Evolutionary conservation across 2,888 invertebrate genomes (phyloP).

Genomic region (Stomorhina lunata): DNA sequence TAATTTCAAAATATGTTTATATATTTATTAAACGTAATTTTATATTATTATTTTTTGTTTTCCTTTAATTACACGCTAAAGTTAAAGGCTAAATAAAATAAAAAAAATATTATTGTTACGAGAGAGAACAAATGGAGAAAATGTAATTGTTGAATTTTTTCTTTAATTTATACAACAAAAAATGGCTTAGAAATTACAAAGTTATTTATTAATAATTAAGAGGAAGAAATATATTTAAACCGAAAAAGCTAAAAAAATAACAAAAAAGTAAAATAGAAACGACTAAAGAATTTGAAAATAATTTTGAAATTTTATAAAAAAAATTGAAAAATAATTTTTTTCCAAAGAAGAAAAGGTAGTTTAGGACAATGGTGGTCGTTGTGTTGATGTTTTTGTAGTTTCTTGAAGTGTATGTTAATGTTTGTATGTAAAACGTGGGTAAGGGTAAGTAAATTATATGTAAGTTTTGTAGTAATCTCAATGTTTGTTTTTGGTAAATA

Average conservation of each 20-base stretch:
- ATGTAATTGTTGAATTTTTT: constrained; percentile 28
- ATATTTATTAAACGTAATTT: constrained; percentile 65
- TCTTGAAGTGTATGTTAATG: not conserved
- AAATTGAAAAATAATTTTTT: not conserved
- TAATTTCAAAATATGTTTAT: constrained; percentile 66
- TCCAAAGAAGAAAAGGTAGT: not conserved
- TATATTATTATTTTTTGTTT: constrained; percentile 51
- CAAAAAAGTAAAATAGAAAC: constrained; percentile 10
- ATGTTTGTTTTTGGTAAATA: constrained; percentile 22
- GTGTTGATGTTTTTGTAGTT: constrained; percentile 22
- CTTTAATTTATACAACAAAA: constrained; percentile 52
- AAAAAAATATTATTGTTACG: constrained; percentile 51
- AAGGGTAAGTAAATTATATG: not conserved
- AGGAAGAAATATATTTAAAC: constrained; percentile 30
- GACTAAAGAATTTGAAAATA: constrained; percentile 43
- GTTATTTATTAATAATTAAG: constrained; percentile 49
- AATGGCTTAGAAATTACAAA: constrained; percentile 48
- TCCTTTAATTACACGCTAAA: constrained; percentile 59
- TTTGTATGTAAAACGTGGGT: not conserved
- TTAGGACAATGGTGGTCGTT: constrained; percentile 21
- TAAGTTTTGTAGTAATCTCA: constrained; percentile 13
- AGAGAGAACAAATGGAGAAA: constrained; percentile 54
- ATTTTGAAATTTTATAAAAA: constrained; percentile 36
- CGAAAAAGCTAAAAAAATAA: constrained; percentile 5
- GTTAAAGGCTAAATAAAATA: constrained; percentile 60